Evolutionary conservation across 37 sponge, comb jelly and placozoan genomes (phyloP), one percentile per base, ranked within the genome.

Genomic region (Cliona cf. orientalis): DNA sequence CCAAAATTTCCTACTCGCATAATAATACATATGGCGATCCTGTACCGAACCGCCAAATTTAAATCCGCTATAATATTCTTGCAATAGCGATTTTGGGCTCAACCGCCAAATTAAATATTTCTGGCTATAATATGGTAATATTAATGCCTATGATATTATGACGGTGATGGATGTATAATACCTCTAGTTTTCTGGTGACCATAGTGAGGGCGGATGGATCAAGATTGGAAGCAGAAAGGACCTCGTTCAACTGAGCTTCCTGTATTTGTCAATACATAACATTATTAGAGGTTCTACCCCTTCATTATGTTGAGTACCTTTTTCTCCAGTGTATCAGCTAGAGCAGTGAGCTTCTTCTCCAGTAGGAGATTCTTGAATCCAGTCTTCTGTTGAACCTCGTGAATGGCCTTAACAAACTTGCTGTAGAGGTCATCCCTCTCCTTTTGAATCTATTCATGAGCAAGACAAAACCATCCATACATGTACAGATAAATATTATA

Each of bases 231-330:
- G 99, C 94, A 38, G 99, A 82, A 75, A 99, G 69, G 2, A 99
- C 99, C 65, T 99, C 99, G 62, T 96, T 99, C 36, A 99, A 88
- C 46, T 99, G 99, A 25, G 97, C 96, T 66, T 99, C 97, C 91
- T 93, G 61, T 12, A 76, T 67, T 69, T 38, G 7, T 37, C 1
- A 22, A 40, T 3, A 58, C 41, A 28, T 2, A 17, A 44, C 28
- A 7, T n/a, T n/a, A n/a, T n/a, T n/a, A n/a, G n/a, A n/a, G n/a
- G n/a, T n/a, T n/a, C n/a, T n/a, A n/a, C n/a, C n/a, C n/a, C n/a
- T n/a, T n/a, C n/a, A n/a, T n/a, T n/a, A n/a, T n/a, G n/a, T n/a
- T n/a, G 41, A 66, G 17, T 44, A 93, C 94, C 88, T 99, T 99
- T 89, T 94, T 99, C 57, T 99, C 99, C 17, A 99, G 70, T 12